Evolutionary conservation across 2,113 vertebrate genomes (phyloP), one percentile per base, ranked within the genome.

Genomic region (Gymnorhina tibicen): DNA sequence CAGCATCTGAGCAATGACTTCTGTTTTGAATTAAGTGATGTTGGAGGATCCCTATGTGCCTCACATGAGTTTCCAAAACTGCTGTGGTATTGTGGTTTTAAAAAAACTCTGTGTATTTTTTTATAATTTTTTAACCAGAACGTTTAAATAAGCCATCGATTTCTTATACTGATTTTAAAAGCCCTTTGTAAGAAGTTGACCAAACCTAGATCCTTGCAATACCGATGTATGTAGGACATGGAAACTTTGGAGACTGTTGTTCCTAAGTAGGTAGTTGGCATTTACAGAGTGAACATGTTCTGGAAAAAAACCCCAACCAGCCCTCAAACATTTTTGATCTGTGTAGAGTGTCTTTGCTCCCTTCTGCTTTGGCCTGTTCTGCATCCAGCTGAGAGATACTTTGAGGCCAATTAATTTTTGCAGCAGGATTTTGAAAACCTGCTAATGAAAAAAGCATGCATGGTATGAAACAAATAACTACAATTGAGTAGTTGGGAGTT

Each of bases 361-460:
- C 44, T 46, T 7, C 44, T 79, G 64, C 68, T 76, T 67, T 24
- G 50, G n/a, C 15, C 53, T 89, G 0, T 59, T 85, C 59, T 55
- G 2, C 67, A 60, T 46, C 41, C 73, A 84, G 39, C 53, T 4
- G 5, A 77, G 59, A 68, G 39, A 16, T 66, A 17, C 79, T 93
- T 90, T 58, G 56, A 94, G 67, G 33, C 46, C 26, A 81, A 18
- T 73, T 53, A 86, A 87, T 76, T 77, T 84, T 94, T 97, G 73
- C 77, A 89, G 55, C 60, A 72, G 93, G 76, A 77, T 75, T 95
- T 92, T 86, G 87, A 89, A 89, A 95, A 84, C 80, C 59, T 89
- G 68, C 68, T 91, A 73, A 70, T 85, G 84, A 87, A 55, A 91
- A 91, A 93, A 47, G 16, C 35, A 50, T 5, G 4, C 30, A 3